These are phyloP conservation scores for Serranus cabrilla DNA, from an alignment of 2,797 vertebrate species.

Conservation along the genomic window DNA sequence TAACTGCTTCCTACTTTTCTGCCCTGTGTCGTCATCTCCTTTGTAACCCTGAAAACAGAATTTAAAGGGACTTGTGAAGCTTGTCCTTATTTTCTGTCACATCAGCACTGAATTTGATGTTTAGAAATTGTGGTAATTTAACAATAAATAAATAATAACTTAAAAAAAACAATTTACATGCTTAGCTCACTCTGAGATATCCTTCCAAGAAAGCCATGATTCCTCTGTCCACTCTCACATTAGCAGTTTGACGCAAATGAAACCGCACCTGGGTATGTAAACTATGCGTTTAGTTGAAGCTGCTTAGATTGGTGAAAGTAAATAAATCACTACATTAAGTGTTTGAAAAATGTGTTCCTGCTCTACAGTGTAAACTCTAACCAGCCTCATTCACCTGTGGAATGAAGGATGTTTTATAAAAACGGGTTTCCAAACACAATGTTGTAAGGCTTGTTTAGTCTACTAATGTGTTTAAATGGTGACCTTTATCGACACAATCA, in stretches of 20 bases:
- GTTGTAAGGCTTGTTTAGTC: neutral
- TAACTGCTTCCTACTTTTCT: constrained; percentile 5
- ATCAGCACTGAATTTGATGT: too few species aligned
- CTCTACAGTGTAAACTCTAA: neutral
- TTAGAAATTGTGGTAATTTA: too few species aligned
- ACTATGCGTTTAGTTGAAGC: neutral
- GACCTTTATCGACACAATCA: constrained; percentile 22
- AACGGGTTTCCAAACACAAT: neutral
- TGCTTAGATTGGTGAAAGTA: too few species aligned
- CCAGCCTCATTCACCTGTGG: neutral
- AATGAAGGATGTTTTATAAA: neutral
- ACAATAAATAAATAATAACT: too few species aligned
- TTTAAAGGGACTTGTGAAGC: neutral
- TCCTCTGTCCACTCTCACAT: neutral
- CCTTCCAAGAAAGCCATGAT: neutral
- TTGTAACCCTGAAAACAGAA: constrained; percentile 3
- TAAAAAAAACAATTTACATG: too few species aligned
- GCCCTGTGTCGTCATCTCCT: neutral
- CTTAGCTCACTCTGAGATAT: neutral
- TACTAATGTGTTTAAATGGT: neutral
- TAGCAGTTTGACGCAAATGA: too few species aligned
- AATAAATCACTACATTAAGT: too few species aligned
- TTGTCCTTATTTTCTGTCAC: too few species aligned
- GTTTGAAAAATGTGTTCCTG: neutral
- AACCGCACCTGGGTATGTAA: too few species aligned